These are phyloP conservation scores for Papio anubis DNA, from an alignment of 2,113 vertebrate genomes.

Conservation along the genomic window DNA sequence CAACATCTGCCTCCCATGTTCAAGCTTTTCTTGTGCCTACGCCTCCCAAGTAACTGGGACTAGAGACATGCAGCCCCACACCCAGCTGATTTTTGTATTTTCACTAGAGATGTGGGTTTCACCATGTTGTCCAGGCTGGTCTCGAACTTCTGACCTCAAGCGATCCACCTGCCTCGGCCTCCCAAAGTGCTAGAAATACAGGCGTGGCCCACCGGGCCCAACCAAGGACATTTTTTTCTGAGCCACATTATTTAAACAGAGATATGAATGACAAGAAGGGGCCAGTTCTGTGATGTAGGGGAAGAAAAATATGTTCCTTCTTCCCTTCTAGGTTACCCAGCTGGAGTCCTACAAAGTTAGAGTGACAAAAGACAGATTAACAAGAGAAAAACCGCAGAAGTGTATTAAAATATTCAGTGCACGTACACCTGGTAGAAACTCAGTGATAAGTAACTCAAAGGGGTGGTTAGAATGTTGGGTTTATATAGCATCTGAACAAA, in stretches of 20 bases:
- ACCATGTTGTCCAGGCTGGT: too few species aligned
- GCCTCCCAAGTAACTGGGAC: too few species aligned
- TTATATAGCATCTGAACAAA: neutral
- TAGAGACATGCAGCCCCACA: too few species aligned
- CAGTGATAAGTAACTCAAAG: neutral
- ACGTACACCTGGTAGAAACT: neutral
- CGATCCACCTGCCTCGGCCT: too few species aligned
- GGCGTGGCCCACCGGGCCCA: too few species aligned
- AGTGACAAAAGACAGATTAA: neutral
- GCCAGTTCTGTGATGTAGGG: neutral
- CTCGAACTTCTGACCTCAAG: too few species aligned
- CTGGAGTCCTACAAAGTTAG: neutral
- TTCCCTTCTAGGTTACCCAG: neutral
- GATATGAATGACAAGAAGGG: neutral
- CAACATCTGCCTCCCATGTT: too few species aligned
- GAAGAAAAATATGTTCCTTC: neutral
- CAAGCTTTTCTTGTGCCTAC: too few species aligned
- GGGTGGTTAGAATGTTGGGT: neutral
- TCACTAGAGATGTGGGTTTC: too few species aligned
- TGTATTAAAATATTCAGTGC: neutral
- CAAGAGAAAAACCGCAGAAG: neutral
- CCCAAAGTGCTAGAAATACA: too few species aligned
- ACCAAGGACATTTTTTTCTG: neutral
- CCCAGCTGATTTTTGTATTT: too few species aligned
- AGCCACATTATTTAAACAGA: neutral